Percentiles rank a stretch among this genome's conserved stretches.
These are phyloP conservation scores for Epinotia ramella DNA, from an alignment of 2,888 invertebrate species.

Conservation along the genomic window DNA sequence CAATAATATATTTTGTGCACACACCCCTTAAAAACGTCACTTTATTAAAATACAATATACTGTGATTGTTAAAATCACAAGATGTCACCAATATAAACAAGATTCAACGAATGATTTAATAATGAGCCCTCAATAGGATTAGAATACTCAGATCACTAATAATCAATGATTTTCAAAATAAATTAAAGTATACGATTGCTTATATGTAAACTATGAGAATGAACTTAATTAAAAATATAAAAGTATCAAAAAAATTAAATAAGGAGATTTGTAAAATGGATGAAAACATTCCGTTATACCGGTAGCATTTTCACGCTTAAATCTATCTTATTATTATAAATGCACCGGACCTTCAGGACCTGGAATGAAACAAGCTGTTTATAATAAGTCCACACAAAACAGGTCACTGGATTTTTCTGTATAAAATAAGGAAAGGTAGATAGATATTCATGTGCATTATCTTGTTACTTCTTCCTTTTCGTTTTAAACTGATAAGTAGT, in stretches of 20 bases:
- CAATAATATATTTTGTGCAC: conserved; percentile 7
- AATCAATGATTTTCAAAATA: neutral
- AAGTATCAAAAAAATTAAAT: neutral
- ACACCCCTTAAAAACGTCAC: conserved; percentile 9
- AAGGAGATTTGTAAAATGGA: neutral
- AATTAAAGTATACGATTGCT: conserved; percentile 14
- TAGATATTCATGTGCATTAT: too few relatives aligned
- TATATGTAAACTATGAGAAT: neutral
- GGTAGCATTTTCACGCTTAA: neutral
- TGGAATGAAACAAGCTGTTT: neutral
- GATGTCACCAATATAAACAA: neutral
- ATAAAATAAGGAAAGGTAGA: too few relatives aligned
- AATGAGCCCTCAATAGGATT: neutral
- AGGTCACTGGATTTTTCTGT: too few relatives aligned
- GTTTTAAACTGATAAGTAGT: too few relatives aligned
- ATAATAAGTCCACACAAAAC: too few relatives aligned
- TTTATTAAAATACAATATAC: neutral
- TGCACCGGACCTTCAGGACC: neutral
- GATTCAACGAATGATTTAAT: neutral
- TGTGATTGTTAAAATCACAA: conserved; percentile 21
- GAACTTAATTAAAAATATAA: neutral
- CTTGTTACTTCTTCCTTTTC: too few relatives aligned
- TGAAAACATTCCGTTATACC: neutral
- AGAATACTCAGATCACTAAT: conserved; percentile 2
- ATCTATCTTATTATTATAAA: neutral